Conservation (phyloP, 2,113 vertebrate species). For the Glaucidium brasilianum region DNA sequence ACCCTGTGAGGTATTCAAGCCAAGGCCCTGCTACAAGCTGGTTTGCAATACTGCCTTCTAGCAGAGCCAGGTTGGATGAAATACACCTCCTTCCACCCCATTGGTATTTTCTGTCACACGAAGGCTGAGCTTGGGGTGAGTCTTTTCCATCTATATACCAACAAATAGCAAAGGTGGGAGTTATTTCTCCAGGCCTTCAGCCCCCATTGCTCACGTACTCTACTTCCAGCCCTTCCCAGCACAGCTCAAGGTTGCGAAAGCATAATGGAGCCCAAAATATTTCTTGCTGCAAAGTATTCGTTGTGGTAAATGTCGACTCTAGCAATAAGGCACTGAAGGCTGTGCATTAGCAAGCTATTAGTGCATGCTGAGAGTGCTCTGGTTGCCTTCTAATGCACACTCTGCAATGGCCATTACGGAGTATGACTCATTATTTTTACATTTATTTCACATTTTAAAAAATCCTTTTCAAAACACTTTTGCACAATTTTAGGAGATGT, state of each 20-base stretch:
- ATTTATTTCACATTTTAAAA: constrained; percentile 61
- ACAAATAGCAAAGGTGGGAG: background rate
- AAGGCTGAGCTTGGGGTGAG: background rate
- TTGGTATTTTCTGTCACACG: fast-evolving
- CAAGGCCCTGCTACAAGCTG: background rate
- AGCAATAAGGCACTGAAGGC: constrained; percentile 53
- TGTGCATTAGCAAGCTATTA: constrained; percentile 61
- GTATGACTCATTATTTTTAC: constrained; percentile 62
- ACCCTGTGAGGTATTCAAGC: background rate
- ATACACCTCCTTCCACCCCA: background rate
- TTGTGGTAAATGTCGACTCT: constrained; percentile 55
- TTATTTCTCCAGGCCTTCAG: background rate
- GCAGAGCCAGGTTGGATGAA: background rate
- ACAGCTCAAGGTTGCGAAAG: constrained; percentile 46
- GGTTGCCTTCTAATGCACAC: constrained; percentile 54
- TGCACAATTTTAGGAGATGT: constrained; percentile 4
- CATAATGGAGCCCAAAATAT: constrained; percentile 61
- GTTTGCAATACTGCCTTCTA: background rate
- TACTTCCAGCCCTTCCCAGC: constrained; percentile 14
- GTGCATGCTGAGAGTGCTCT: constrained; percentile 52
- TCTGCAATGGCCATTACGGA: constrained; percentile 46
- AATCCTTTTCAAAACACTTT: constrained; percentile 46
- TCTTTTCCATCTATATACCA: background rate
- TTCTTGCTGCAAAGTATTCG: constrained; percentile 38
- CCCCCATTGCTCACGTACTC: background rate